A percentile compares a stretch with the other conserved stretches of the same genome.
These are phyloP conservation scores for Sebastes taczanowskii DNA, from an alignment of 2,797 vertebrate species.

Conservation along the genomic window DNA sequence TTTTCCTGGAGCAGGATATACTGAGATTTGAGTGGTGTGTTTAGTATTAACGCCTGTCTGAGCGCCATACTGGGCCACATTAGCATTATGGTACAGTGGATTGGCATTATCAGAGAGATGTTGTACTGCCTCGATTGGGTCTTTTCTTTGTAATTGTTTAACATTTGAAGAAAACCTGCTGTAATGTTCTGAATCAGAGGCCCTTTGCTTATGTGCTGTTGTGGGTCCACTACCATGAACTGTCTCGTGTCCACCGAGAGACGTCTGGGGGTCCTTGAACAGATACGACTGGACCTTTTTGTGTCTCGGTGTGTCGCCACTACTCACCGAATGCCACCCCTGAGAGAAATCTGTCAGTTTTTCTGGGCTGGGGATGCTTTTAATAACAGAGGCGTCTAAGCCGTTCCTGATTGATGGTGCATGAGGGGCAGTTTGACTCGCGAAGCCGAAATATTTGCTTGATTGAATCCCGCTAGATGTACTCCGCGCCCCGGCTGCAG, in stretches of 20 bases:
- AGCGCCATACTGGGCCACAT: background rate
- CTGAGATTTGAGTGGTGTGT: background rate
- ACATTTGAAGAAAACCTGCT: background rate
- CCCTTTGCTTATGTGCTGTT: background rate
- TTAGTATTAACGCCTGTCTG: background rate
- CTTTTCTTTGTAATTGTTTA: background rate
- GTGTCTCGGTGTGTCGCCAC: background rate
- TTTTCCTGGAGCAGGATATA: background rate
- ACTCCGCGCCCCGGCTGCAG: background rate
- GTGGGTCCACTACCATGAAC: background rate
- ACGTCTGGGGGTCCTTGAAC: slow-evolving; percentile 25
- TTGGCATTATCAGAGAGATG: background rate
- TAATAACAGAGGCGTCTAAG: slow-evolving; percentile 6
- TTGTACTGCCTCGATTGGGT: background rate
- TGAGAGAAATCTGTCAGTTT: slow-evolving; percentile 10
- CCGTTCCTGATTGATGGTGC: slow-evolving; percentile 5
- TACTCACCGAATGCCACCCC: background rate
- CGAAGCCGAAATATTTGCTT: background rate
- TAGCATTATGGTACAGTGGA: background rate
- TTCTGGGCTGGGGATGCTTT: slow-evolving; percentile 9
- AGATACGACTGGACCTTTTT: slow-evolving; percentile 29
- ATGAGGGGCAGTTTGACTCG: background rate
- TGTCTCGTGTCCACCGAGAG: background rate
- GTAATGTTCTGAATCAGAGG: background rate
- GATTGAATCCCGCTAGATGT: slow-evolving; percentile 5